A percentile compares a stretch with the other conserved stretches of the same genome.
Conservation (phyloP, 2,113 vertebrate genomes). For the Mormyrus iriodes region DNA sequence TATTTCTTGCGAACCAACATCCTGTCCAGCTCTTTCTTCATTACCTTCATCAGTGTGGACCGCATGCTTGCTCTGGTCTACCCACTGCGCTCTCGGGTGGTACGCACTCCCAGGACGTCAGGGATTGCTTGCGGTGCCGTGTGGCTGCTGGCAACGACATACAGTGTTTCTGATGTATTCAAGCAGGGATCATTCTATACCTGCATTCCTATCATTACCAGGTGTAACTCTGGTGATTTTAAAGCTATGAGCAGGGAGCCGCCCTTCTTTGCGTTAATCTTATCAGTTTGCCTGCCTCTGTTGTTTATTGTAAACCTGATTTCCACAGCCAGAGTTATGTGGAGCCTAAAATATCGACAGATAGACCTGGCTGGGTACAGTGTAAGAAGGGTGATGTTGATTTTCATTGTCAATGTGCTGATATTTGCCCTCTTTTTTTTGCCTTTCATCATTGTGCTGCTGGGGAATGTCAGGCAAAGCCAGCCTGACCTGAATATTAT, state of each 20-base stretch:
- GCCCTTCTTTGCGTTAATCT: background rate
- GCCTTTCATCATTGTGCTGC: background rate
- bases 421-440: background rate
- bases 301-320: background rate
- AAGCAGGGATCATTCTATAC: too few relatives aligned
- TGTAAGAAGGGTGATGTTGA: background rate
- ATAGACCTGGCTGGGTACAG: background rate
- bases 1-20: conserved; percentile 54
- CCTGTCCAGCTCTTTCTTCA: conserved; percentile 50
- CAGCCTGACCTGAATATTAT: background rate
- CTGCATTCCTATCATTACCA: background rate
- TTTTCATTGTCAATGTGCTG: background rate
- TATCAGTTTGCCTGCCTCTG: background rate
- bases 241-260: background rate
- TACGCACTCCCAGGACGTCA: conserved; percentile 35
- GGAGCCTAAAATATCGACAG: background rate
- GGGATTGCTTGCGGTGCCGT: conserved; percentile 25
- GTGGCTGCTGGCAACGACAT: background rate
- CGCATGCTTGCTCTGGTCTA: conserved; percentile 54
- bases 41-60: conserved; percentile 57
- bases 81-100: conserved; percentile 44
- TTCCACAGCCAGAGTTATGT: background rate
- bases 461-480: background rate
- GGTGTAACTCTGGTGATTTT: background rate
- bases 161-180: background rate